Base-by-base conservation (phyloP, 2,888 invertebrate species). In the Phorcus lineatus region DNA sequence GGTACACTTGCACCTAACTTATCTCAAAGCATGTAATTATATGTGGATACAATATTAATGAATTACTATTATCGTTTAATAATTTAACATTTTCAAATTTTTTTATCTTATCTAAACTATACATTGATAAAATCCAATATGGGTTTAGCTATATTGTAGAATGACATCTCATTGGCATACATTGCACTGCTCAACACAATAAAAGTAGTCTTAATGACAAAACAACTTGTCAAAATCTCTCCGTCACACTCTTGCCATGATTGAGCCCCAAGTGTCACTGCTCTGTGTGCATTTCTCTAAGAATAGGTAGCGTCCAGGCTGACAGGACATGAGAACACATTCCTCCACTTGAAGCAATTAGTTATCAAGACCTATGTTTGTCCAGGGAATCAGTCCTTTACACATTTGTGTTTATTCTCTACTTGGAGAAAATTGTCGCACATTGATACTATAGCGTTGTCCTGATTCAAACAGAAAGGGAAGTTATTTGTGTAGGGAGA, bases 301-400 rank as follows among this genome's bases (percentile, higher is more conserved):
- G 47, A 9, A 47, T 47, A 47, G 47, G 47, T 47, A 47, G 62
- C 62, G 13, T 11, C 62, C 28, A 24, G 22, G 22, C 24, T 62
- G 24, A 16, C 36, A 24, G 17, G 74, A 55, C 31, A 47, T 54
- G 40, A 2, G 66, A 74, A 19, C 22, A 78, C 80, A 80, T 80
- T 80, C 80, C 80, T 52, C 7, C 78, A 62, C 13, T 47, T 28
- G 77, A n/a, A 55, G 55, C 75, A 78, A 80, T 82, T 82, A 54
- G 80, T 75, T 75, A 67, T 77, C 74, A 66, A 66, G 78, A 75
- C 78, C 80, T 76, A 75, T 80, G 82, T 82, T 82, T 82, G 82
- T 74, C 36, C 57, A 66, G 67, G 66, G 80, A 75, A 80, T 82
- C 78, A 80, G 74, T 52, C 66, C 36, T 19, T 22, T 75, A 74